Evolutionary conservation across 1,140 invertebrate genomes (phyloP).

Genomic region (Trypoxylus dichotomus): DNA sequence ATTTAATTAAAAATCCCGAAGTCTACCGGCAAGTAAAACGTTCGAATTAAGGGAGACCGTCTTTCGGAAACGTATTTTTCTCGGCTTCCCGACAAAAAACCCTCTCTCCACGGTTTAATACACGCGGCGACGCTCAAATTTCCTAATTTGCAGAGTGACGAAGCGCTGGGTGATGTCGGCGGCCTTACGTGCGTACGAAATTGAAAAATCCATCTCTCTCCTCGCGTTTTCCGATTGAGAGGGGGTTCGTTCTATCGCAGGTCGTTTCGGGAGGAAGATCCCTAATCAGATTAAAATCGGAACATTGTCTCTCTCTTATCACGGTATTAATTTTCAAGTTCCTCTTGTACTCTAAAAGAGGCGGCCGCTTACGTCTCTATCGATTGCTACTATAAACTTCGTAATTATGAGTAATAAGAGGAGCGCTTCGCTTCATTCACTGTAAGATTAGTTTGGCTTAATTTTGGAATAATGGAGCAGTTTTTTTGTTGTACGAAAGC

Average conservation of each 20-base stretch:
- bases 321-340: slow-evolving; percentile 22
- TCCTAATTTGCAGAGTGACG: slow-evolving; percentile 10
- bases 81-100: not conserved
- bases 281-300: slow-evolving; percentile 23
- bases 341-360: not conserved
- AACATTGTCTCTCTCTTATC: slow-evolving; percentile 24
- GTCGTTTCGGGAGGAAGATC: slow-evolving; percentile 2
- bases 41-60: not conserved
- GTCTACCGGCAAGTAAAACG: not conserved
- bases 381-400: slow-evolving; percentile 7
- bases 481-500: too few species aligned
- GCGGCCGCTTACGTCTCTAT: not conserved
- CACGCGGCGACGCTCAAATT: not conserved
- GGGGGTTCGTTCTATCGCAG: not conserved
- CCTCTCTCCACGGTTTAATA: not conserved
- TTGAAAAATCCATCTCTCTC: slow-evolving; percentile 7
- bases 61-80: not conserved
- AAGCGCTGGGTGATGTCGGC: not conserved
- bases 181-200: not conserved
- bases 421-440: not conserved
- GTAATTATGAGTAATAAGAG: slow-evolving; percentile 15
- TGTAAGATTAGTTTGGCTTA: not conserved
- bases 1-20: slow-evolving; percentile 12
- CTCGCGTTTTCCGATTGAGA: slow-evolving; percentile 5
- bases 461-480: not conserved